Evolutionary conservation across 2,113 vertebrate species (phyloP), one percentile per base, ranked within the genome.

Genomic region (Anser brachyrhynchus): DNA sequence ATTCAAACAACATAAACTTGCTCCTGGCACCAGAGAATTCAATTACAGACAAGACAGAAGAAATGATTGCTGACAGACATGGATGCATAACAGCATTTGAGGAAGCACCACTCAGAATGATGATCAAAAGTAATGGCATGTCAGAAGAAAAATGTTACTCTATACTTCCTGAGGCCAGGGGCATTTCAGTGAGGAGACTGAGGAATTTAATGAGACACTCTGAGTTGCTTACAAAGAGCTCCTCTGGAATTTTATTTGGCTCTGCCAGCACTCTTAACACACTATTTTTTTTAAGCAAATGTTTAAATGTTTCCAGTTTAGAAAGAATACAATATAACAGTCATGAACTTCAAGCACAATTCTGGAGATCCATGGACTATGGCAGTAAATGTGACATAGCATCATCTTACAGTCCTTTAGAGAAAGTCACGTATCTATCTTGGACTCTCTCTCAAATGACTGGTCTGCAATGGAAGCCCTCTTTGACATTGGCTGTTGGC

Each of bases 391-490:
- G 6, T 8, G 55, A 84, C 22, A 74, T 28, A 82, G 26, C 10
- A 5, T 66, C 5, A 35, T 62, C 51, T 43, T 43, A 31, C 26
- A 43, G 29, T 49, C 22, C 22, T n/a, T 44, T 25, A 20, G 15
- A 44, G 66, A 71, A 55, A 84, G n/a, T 74, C 57, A 41, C 17
- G 9, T 28, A 55, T 55, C 64, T 58, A n/a, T 31, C 39, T 11
- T 1, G 4, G 49, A 62, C 62, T 84, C n/a, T n/a, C 13, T n/a
- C 23, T 55, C 0, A 0, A 59, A 55, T 41, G 31, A 90, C 6
- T 12, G 62, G 29, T 73, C 52, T 49, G 41, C 58, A 70, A 19
- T 22, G 18, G 17, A 57, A 87, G 14, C 54, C 41, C 26, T 80
- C 65, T 46, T 17, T 87, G 26, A 73, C 46, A 64, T 72, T 33